phyloP scores from a whole-genome alignment of 2,797 vertebrate species.

The Notolepis coatsorum region DNA sequence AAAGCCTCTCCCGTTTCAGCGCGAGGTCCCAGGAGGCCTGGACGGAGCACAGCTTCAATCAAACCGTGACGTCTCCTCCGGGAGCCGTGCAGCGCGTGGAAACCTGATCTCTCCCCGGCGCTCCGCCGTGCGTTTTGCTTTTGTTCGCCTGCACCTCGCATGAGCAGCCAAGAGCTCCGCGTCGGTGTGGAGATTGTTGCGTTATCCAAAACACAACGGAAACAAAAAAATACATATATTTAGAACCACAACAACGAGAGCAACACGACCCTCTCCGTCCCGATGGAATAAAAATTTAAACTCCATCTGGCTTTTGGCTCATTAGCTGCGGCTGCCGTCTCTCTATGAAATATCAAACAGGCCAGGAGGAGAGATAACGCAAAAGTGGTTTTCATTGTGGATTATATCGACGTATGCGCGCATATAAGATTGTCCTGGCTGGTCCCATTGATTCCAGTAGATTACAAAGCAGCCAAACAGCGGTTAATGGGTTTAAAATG shows the following conservation, averaged over 20 bases:
- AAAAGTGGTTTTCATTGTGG: slow-evolving; percentile 27
- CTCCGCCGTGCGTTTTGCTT: slow-evolving; percentile 71
- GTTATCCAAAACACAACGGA: slow-evolving; percentile 50
- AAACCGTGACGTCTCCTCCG: slow-evolving; percentile 85
- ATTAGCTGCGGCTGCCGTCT: neutral
- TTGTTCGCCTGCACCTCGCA: slow-evolving; percentile 76
- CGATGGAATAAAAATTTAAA: slow-evolving; percentile 45
- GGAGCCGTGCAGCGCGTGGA: slow-evolving; percentile 80
- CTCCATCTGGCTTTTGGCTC: slow-evolving; percentile 24
- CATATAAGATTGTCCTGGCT: slow-evolving; percentile 42
- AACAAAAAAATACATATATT: neutral
- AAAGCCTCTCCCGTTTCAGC: slow-evolving; percentile 79
- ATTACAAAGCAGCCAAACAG: slow-evolving; percentile 60
- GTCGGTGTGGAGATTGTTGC: slow-evolving; percentile 63
- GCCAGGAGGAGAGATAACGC: slow-evolving; percentile 26
- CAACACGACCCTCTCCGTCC: slow-evolving; percentile 39
- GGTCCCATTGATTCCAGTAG: slow-evolving; percentile 55
- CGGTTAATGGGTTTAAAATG: slow-evolving; percentile 70
- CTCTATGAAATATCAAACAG: neutral
- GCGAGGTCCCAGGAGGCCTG: slow-evolving; percentile 80
- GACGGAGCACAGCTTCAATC: slow-evolving; percentile 83
- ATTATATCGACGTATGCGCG: slow-evolving; percentile 52
- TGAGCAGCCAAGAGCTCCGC: slow-evolving; percentile 56
- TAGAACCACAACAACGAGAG: slow-evolving; percentile 48
- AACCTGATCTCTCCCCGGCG: slow-evolving; percentile 78